Conservation (phyloP, 2,888 invertebrate genomes). For the Phragmatobia fuliginosa region DNA sequence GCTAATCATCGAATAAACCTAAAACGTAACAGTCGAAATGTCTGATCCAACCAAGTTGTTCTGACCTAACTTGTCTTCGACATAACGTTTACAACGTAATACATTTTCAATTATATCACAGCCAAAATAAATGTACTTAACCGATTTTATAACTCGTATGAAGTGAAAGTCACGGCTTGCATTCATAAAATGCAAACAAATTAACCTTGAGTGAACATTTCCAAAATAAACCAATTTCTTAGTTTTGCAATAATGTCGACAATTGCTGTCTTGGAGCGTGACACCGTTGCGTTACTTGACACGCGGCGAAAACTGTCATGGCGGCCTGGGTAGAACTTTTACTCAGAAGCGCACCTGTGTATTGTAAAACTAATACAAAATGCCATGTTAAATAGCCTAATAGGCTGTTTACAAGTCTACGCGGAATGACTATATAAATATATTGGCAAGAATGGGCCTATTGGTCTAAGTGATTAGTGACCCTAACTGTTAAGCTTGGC, state of each 20-base stretch:
- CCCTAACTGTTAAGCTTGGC: too few relatives aligned
- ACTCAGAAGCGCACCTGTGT: slow-evolving; percentile 8
- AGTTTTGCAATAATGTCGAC: slow-evolving; percentile 49
- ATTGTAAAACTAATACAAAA: background rate
- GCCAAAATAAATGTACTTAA: slow-evolving; percentile 8
- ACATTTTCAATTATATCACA: slow-evolving; percentile 12
- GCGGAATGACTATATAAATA: slow-evolving; percentile 1
- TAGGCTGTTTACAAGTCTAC: background rate
- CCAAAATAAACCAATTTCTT: slow-evolving; percentile 49
- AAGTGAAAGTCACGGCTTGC: slow-evolving; percentile 41
- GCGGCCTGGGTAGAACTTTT: slow-evolving; percentile 18
- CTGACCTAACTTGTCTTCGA: slow-evolving; percentile 1
- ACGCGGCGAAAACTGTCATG: slow-evolving; percentile 30
- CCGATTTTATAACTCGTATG: slow-evolving; percentile 13
- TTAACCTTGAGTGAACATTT: slow-evolving; percentile 43
- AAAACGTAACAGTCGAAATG: background rate
- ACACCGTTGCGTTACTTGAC: slow-evolving; percentile 49
- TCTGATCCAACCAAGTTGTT: background rate
- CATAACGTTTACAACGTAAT: slow-evolving; percentile 4
- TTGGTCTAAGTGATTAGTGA: background rate
- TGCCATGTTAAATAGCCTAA: background rate
- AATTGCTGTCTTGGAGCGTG: slow-evolving; percentile 43
- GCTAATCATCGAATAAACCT: background rate
- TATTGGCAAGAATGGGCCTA: slow-evolving; percentile 4
- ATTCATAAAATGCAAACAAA: slow-evolving; percentile 21